phyloP scores from a whole-genome alignment of 30 jellyfish, hydroid and myxozoan species.

The Catostylus mosaicus region DNA sequence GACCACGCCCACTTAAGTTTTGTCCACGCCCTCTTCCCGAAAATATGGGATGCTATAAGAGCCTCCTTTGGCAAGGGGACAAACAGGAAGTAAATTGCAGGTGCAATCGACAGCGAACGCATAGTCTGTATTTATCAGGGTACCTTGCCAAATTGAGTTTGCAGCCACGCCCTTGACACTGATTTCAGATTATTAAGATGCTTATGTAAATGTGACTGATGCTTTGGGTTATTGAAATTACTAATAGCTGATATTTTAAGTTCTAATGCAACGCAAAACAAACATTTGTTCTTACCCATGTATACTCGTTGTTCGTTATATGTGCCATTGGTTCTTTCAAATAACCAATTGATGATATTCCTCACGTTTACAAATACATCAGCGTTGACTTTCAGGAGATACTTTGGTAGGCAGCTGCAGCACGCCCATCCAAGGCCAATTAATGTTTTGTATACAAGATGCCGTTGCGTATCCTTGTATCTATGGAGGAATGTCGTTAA shows the following conservation, averaged over 20 bases:
- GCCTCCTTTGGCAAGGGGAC: too few species aligned
- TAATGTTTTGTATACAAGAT: slow-evolving; percentile 41
- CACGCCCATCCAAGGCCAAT: slow-evolving; percentile 55
- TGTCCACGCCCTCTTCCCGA: too few species aligned
- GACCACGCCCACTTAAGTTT: too few species aligned
- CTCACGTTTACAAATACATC: slow-evolving; percentile 40
- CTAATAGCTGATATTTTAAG: too few species aligned
- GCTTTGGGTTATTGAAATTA: too few species aligned
- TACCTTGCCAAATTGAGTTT: background rate
- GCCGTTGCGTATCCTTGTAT: slow-evolving; percentile 32
- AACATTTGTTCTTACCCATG: background rate
- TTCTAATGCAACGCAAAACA: too few species aligned
- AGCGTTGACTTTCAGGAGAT: slow-evolving; percentile 30
- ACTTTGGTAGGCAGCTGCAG: slow-evolving; percentile 56
- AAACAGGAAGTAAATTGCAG: too few species aligned
- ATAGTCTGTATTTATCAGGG: too few species aligned
- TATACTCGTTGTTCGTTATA: background rate
- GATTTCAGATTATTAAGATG: background rate
- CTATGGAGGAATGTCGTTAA: too few species aligned
- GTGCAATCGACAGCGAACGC: too few species aligned
- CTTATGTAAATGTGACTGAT: too few species aligned
- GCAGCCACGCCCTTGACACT: background rate
- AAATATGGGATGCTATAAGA: too few species aligned
- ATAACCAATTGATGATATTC: slow-evolving; percentile 36
- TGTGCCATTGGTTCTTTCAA: slow-evolving; percentile 8